phyloP scores from a whole-genome alignment of 2,113 vertebrate species.

The Tichodroma muraria region DNA sequence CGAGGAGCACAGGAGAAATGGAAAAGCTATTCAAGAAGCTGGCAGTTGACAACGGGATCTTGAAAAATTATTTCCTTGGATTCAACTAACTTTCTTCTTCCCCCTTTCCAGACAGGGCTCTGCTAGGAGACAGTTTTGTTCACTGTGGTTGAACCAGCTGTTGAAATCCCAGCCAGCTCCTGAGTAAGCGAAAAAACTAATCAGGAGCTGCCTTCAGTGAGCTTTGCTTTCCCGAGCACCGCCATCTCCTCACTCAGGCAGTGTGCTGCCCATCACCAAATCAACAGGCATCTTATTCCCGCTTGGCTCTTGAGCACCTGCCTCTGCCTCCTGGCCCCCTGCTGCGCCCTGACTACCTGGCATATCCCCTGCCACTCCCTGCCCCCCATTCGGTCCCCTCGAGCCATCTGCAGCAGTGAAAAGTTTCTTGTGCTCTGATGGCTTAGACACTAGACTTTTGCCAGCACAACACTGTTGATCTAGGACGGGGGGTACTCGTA shows the following conservation, averaged over 20 bases:
- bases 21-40: constrained; percentile 34
- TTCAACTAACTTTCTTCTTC: background rate
- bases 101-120: background rate
- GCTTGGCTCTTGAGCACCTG: background rate
- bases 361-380: background rate
- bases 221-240: background rate
- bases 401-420: background rate
- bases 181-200: background rate
- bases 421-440: background rate
- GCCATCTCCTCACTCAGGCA: accelerated
- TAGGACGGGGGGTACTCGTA: background rate
- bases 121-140: background rate
- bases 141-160: background rate
- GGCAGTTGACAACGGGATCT: background rate
- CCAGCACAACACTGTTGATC: background rate
- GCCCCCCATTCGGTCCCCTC: accelerated
- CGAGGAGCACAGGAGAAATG: background rate
- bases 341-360: background rate
- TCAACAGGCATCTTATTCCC: background rate
- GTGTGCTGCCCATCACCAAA: background rate
- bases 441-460: background rate
- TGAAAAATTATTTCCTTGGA: constrained; percentile 25
- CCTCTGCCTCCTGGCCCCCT: background rate
- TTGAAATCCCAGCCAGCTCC: background rate
- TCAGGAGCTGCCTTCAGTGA: background rate